Percentiles rank a stretch among this genome's conserved stretches.
Conservation (phyloP, 2,797 vertebrate genomes). For the Acrossocheilus fasciatus region DNA sequence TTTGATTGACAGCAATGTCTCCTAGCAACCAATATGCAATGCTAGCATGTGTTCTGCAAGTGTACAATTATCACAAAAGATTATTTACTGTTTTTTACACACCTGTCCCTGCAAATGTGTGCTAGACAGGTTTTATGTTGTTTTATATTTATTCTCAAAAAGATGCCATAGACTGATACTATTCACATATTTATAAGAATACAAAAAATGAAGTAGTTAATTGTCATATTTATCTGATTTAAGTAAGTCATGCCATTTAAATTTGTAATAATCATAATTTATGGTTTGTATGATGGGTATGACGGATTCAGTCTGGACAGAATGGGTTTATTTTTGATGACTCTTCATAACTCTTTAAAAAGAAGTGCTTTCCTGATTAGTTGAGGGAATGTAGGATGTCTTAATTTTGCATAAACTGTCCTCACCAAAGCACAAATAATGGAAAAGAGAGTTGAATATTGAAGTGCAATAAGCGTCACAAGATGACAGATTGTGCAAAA, state of each 20-base stretch:
- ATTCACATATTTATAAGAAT: not conserved
- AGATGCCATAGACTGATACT: not conserved
- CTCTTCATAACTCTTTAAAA: not conserved
- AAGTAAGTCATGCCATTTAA: not conserved
- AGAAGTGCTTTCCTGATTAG: not conserved
- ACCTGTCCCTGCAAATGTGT: no score
- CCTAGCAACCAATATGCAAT: not conserved
- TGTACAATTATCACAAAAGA: no score
- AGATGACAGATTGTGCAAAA: slow-evolving; percentile 20
- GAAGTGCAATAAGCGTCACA: slow-evolving; percentile 7
- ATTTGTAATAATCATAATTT: not conserved
- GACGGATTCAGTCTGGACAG: not conserved
- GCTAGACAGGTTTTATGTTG: not conserved
- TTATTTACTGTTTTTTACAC: no score
- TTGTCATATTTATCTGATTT: not conserved
- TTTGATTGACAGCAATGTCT: not conserved
- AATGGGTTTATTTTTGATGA: not conserved
- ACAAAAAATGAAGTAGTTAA: not conserved
- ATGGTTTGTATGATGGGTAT: not conserved
- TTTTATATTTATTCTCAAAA: not conserved
- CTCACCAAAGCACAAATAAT: slow-evolving; percentile 31
- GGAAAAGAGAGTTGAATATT: slow-evolving; percentile 28
- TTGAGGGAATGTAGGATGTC: not conserved
- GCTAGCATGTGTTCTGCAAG: not conserved
- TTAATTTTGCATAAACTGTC: slow-evolving; percentile 35